Base-by-base conservation (phyloP, 1,140 invertebrate species). In the Lasioglossum albipes region DNA sequence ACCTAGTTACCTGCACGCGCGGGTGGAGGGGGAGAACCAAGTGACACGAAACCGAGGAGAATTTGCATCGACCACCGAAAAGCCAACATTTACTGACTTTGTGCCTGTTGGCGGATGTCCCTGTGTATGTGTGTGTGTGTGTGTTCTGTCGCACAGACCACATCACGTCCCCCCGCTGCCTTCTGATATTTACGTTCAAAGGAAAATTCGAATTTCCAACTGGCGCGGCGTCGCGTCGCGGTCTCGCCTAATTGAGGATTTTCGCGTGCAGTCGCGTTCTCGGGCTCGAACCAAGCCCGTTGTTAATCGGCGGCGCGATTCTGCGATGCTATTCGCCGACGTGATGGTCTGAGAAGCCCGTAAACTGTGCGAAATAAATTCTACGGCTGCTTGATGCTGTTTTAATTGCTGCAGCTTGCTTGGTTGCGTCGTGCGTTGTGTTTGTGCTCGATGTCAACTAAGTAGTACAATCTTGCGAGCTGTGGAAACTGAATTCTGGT, bases 1-100 rank as follows among this genome's bases (percentile, higher is more conserved):
- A 67, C 62, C 75, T 85, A 75, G 75, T 79, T 78, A 80, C 72
- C 68, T 52, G 64, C 49, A 70, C 70, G 36, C 13, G 52, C n/a
- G 36, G 18, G 6, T 18, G 20, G 13, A 16, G 52, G 52, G 16
- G 52, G 52, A 18, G 45, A 52, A 73, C 36, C 36, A 42, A 16
- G 42, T 67, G 65, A 72, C 62, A 42, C 36, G 36, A n/a, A 36
- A 71, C 62, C 54, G 61, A 75, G n/a, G 12, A 67, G 59, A 54
- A 65, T 79, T 31, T 67, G 42, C n/a, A 27, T 41, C 49, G 59
- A 31, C 27, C 2, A 3, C 31, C 7, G 7, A 20, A 79, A 42
- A 49, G 20, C 54, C 59, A 10, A 31, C 75, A 52, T 69, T 67
- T 31, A 45, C n/a, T 12, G 42, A 74, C 49, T 52, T 27, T 20